These are phyloP conservation scores for Cheumatopsyche charites DNA, from an alignment of 1,140 invertebrate species.

Conservation along the genomic window DNA sequence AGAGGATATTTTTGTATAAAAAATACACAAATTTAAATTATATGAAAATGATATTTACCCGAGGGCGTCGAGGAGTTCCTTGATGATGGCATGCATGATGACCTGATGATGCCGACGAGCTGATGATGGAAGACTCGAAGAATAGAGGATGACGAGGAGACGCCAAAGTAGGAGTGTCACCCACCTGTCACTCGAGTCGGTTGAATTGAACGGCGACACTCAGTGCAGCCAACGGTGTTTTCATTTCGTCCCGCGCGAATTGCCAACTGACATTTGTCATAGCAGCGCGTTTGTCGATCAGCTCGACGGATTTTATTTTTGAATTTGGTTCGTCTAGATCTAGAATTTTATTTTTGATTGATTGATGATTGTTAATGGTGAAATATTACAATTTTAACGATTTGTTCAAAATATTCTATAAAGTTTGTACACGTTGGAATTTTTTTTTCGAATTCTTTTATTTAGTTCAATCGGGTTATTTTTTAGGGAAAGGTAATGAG, in stretches of 20 bases:
- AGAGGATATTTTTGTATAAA: no score
- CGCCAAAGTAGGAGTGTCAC: not conserved
- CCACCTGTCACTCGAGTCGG: not conserved
- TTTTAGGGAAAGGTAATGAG: no score
- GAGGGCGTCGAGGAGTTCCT: constrained; percentile 58
- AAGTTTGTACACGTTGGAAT: no score
- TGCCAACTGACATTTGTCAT: constrained; percentile 1
- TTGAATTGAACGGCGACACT: constrained; percentile 44
- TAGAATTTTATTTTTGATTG: not conserved
- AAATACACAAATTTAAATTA: no score
- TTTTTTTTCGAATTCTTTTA: no score
- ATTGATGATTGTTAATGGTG: not conserved
- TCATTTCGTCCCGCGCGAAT: no score
- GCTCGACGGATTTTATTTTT: no score
- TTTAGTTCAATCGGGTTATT: no score
- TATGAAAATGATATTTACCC: constrained; percentile 50
- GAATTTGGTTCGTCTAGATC: no score
- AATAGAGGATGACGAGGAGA: no score
- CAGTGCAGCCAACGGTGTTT: constrained; percentile 30
- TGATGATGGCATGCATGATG: constrained; percentile 58
- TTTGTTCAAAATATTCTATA: no score
- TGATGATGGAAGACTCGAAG: not conserved
- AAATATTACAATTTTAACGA: no score
- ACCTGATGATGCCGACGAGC: not conserved
- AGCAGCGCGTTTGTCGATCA: not conserved